Evolutionary conservation across 2,888 invertebrate species (phyloP).

Genomic region (Choristoneura rosaceana): DNA sequence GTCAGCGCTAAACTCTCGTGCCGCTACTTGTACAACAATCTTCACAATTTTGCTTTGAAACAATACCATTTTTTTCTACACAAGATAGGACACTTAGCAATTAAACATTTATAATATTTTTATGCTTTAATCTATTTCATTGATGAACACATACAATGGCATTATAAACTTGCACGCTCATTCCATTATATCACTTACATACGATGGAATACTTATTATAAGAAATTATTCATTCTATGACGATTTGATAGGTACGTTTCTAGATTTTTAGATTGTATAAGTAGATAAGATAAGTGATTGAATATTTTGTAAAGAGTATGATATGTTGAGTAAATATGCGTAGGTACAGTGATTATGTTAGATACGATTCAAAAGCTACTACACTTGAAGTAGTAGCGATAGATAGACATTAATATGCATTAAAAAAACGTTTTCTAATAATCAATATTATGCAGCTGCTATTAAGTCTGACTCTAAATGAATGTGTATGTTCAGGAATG

Average conservation of each 20-base stretch:
- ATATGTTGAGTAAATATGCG: slow-evolving; percentile 41
- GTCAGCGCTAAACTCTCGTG: no score
- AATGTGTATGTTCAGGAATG: neutral
- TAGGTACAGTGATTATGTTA: slow-evolving; percentile 37
- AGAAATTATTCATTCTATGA: slow-evolving; percentile 30
- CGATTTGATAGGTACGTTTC: slow-evolving; percentile 29
- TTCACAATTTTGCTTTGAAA: slow-evolving; percentile 4
- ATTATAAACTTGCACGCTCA: slow-evolving; percentile 58
- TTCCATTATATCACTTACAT: slow-evolving; percentile 40
- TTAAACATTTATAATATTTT: slow-evolving; percentile 28
- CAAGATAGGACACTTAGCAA: neutral
- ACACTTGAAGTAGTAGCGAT: slow-evolving; percentile 11
- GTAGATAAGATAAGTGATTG: slow-evolving; percentile 27
- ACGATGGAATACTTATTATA: slow-evolving; percentile 21
- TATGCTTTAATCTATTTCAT: slow-evolving; percentile 47
- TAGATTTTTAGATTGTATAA: slow-evolving; percentile 16
- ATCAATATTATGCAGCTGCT: neutral
- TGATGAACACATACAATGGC: slow-evolving; percentile 77
- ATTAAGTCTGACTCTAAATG: neutral
- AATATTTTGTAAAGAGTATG: slow-evolving; percentile 34
- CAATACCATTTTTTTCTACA: neutral
- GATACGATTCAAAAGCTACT: slow-evolving; percentile 25
- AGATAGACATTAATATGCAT: slow-evolving; percentile 13
- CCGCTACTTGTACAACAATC: no score
- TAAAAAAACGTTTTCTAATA: slow-evolving; percentile 2